A percentile compares a stretch with the other conserved stretches of the same genome.
phyloP scores from a whole-genome alignment of 2,888 invertebrate genomes.

The Galerucella calmariensis region DNA sequence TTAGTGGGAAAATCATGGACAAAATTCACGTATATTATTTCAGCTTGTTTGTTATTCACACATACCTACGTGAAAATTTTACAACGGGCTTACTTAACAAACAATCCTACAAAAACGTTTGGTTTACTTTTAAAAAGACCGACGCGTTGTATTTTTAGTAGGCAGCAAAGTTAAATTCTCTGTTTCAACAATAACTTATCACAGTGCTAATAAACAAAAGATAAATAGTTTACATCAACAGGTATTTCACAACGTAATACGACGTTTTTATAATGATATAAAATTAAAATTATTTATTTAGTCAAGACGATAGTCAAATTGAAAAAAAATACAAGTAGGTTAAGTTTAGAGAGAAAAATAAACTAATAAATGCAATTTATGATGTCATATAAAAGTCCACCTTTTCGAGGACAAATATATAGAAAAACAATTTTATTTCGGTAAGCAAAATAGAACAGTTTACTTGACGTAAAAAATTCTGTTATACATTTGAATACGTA shows the following conservation, averaged over 20 bases:
- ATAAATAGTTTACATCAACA: slow-evolving; percentile 11
- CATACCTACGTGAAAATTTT: neutral
- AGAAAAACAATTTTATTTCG: neutral
- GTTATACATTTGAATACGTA: too few species aligned
- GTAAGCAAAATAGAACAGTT: too few species aligned
- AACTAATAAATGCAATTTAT: slow-evolving; percentile 10
- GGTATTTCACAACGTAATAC: neutral
- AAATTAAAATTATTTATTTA: slow-evolving; percentile 12
- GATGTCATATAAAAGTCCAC: neutral
- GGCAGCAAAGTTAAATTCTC: neutral
- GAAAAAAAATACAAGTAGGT: slow-evolving; percentile 1
- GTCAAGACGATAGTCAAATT: neutral
- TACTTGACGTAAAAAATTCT: too few species aligned
- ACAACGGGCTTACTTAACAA: neutral
- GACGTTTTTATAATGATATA: neutral
- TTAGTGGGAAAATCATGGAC: too few species aligned
- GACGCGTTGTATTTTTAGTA: neutral
- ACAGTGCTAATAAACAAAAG: slow-evolving; percentile 8
- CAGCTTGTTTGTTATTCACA: neutral
- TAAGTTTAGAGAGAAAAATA: slow-evolving; percentile 2
- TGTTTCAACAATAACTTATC: slow-evolving; percentile 11
- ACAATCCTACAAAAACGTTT: neutral
- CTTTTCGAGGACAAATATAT: neutral
- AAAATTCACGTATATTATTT: too few species aligned
- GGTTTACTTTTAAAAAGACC: neutral